Base-by-base conservation (phyloP, 2,888 invertebrate species). In the Hydriomena furcata region DNA sequence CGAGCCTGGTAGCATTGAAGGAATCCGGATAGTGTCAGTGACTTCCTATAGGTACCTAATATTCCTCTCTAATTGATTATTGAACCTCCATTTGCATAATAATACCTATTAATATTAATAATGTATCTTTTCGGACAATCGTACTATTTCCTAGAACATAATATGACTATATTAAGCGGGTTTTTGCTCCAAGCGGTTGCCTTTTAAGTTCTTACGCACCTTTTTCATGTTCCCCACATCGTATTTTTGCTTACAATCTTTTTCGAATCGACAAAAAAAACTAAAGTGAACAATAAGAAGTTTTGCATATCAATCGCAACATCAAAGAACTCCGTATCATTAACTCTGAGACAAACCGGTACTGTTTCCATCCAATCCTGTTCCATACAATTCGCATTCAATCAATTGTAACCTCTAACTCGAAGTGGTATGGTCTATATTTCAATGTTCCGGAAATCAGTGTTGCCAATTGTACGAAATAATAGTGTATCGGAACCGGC, bases 291-390 rank as follows among this genome's bases (percentile, higher is more conserved):
- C 77, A 76, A 79, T 79, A 77, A 74, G 76, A 67, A 72, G 71
- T 75, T 84, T 83, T 82, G 82, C 82, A 85, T 85, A 83, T 84
- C 83, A 84, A 84, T 84, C 79, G 76, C 59, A 63, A 77, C 77
- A 80, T 84, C 84, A 86, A 84, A 85, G 78, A 67, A 66, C 60
- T 67, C 79, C 78, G 79, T 79, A 72, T 79, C 81, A 79, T 82
- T 81, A 82, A 71, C 68, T 66, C 61, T 61, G 66, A 65, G 67
- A 66, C 65, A 73, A 68, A 68, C 66, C 65, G 58, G 45, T 60
- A 61, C 63, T 60, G 54, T 55, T 58, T 48, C 30, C 36, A 44
- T 42, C 43, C 37, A 36, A 23, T 7, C 45, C 37, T 0, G 27
- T 10, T 36, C 35, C 41, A 42, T 49, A 42, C 42, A 42, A 42